Percentiles rank a stretch among this genome's conserved stretches.
Evolutionary conservation across 2,888 invertebrate genomes (phyloP).

Genomic region (Rutpela maculata): DNA sequence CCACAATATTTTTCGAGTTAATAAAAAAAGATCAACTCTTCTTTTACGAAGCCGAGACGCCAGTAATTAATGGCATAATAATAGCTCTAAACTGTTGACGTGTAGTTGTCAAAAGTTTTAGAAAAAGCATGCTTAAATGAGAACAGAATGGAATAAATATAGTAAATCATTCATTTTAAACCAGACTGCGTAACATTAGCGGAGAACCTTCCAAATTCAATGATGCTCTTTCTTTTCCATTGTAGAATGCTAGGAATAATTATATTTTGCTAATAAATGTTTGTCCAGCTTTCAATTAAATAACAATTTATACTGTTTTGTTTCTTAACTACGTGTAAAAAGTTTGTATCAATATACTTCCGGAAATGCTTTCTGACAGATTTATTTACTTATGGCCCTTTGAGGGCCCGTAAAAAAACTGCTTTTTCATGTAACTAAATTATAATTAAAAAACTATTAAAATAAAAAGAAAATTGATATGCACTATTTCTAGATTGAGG

Average conservation of each 20-base stretch:
- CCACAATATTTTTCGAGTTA: neutral
- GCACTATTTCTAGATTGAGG: too few relatives aligned
- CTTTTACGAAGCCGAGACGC: neutral
- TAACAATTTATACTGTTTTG: too few relatives aligned
- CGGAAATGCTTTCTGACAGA: too few relatives aligned
- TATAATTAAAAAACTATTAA: too few relatives aligned
- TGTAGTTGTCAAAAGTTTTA: conserved; percentile 23
- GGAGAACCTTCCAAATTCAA: neutral
- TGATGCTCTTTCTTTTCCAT: neutral
- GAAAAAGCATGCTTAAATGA: conserved; percentile 13
- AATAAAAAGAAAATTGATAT: too few relatives aligned
- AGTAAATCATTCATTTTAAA: conserved; percentile 27
- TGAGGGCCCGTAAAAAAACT: too few relatives aligned
- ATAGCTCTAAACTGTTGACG: conserved; percentile 2
- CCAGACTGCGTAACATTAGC: neutral
- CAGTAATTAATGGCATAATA: conserved; percentile 7
- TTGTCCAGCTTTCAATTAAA: too few relatives aligned
- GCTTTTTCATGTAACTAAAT: too few relatives aligned
- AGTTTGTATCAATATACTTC: too few relatives aligned
- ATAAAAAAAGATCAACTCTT: neutral
- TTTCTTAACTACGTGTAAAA: too few relatives aligned
- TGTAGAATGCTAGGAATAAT: neutral
- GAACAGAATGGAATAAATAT: conserved; percentile 1
- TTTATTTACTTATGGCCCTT: too few relatives aligned
- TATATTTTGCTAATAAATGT: neutral